Conservation (phyloP, 2,888 invertebrate genomes). For the Leptinotarsa haldemani region DNA sequence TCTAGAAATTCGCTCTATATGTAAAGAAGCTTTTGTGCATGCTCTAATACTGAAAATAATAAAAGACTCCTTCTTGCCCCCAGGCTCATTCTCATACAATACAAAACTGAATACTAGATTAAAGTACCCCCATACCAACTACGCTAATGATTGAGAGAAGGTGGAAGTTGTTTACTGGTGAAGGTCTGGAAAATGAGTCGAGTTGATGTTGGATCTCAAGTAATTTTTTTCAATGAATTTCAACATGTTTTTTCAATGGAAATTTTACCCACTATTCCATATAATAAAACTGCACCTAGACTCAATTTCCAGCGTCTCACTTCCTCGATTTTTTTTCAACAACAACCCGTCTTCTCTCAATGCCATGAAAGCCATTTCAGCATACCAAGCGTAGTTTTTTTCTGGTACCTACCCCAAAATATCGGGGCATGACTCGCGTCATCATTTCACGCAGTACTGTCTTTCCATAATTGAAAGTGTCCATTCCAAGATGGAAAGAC, state of each 20-base stretch:
- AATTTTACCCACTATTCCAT: no score
- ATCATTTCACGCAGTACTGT: slow-evolving; percentile 59
- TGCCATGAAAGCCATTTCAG: slow-evolving; percentile 40
- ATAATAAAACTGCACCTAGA: background rate
- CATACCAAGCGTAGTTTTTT: slow-evolving; percentile 38
- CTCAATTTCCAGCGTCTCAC: background rate
- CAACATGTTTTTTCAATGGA: no score
- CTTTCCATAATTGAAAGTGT: slow-evolving; percentile 60
- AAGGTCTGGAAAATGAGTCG: background rate
- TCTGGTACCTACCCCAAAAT: slow-evolving; percentile 58
- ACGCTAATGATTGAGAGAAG: slow-evolving; percentile 20
- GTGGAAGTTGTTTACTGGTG: background rate
- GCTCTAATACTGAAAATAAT: slow-evolving; percentile 32
- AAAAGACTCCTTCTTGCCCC: background rate
- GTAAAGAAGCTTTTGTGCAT: slow-evolving; percentile 30
- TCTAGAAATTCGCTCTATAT: slow-evolving; percentile 18
- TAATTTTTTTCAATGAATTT: no score
- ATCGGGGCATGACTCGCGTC: slow-evolving; percentile 59
- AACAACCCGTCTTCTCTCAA: slow-evolving; percentile 14
- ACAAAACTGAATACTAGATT: background rate
- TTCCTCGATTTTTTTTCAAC: no score
- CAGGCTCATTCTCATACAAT: slow-evolving; percentile 17
- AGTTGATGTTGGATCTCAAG: background rate
- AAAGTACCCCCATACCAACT: slow-evolving; percentile 3
- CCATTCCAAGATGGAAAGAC: slow-evolving; percentile 56